Evolutionary conservation across 2,888 invertebrate genomes (phyloP).

Genomic region (Thecophora atra): DNA sequence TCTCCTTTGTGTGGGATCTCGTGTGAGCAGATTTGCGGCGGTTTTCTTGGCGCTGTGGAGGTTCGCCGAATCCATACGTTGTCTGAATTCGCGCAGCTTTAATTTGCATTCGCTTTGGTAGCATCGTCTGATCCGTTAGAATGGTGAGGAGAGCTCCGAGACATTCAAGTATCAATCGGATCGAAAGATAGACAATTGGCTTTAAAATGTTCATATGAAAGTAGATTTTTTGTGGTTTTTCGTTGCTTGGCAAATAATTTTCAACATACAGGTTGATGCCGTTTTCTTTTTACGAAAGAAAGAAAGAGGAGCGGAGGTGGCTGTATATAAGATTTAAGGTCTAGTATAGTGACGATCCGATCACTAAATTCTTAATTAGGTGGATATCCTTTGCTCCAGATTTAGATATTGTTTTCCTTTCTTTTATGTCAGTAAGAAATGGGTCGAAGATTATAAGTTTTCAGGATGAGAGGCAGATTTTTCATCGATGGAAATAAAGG

Average conservation of each 20-base stretch:
- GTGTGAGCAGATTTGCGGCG: not conserved
- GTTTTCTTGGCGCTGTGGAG: constrained; percentile 4
- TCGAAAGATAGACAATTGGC: constrained; percentile 3
- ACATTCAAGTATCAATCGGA: constrained; percentile 16
- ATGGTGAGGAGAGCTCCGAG: not conserved
- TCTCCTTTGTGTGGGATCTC: constrained; percentile 49
- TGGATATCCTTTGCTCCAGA: not conserved
- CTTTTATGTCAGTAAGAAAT: not conserved
- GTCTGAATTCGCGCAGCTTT: not conserved
- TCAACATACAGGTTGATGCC: not conserved
- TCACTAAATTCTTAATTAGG: not conserved
- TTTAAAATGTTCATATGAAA: not conserved
- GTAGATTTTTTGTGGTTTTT: not conserved
- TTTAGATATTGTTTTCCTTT: not conserved
- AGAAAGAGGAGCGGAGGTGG: too few relatives aligned
- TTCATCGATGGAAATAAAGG: too few relatives aligned
- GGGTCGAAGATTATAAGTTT: too few relatives aligned
- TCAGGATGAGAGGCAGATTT: too few relatives aligned
- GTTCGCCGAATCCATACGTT: constrained; percentile 16
- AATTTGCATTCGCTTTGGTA: not conserved
- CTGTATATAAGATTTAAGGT: too few relatives aligned
- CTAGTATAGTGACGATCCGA: too few relatives aligned
- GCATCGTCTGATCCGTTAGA: not conserved
- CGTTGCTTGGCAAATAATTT: constrained; percentile 1
- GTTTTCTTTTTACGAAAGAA: not conserved